Evolutionary conservation across 2,797 vertebrate genomes (phyloP).

Genomic region (Rhinoraja longicauda): DNA sequence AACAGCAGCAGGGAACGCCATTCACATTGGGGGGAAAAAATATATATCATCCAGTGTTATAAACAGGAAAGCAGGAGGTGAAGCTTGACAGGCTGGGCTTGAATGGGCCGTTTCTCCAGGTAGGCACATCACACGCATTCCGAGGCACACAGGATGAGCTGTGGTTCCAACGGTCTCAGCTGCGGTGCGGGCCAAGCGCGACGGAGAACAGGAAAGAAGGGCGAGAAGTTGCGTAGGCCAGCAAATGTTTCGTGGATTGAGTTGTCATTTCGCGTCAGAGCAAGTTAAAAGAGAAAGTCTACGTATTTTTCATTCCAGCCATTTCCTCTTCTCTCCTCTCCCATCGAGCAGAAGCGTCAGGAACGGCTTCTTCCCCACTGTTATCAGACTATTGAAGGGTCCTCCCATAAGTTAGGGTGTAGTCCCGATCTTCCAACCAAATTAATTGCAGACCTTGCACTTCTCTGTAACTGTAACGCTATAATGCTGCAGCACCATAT

Average conservation of each 20-base stretch:
- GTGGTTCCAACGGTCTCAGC: not conserved
- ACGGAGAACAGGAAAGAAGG: not conserved
- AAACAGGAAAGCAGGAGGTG: not conserved
- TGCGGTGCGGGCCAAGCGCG: not conserved
- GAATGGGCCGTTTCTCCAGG: not conserved
- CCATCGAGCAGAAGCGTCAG: no score
- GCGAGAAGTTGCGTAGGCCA: not conserved
- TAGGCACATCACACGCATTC: conserved; percentile 1
- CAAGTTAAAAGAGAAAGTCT: not conserved
- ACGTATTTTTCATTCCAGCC: not conserved
- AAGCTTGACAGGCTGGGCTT: not conserved
- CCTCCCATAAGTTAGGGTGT: no score
- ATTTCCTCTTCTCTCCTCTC: no score
- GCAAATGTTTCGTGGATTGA: not conserved
- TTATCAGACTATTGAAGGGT: no score
- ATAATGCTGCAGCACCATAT: no score
- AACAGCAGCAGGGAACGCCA: not conserved
- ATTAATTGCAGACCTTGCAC: no score
- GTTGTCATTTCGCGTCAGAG: not conserved
- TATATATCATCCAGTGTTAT: not conserved
- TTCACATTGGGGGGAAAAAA: not conserved
- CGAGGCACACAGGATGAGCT: not conserved
- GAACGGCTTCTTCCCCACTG: no score
- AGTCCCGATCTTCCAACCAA: no score
- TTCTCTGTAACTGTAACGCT: no score